These are phyloP conservation scores for Zeuzera pyrina DNA, from an alignment of 2,888 invertebrate genomes.

Conservation along the genomic window DNA sequence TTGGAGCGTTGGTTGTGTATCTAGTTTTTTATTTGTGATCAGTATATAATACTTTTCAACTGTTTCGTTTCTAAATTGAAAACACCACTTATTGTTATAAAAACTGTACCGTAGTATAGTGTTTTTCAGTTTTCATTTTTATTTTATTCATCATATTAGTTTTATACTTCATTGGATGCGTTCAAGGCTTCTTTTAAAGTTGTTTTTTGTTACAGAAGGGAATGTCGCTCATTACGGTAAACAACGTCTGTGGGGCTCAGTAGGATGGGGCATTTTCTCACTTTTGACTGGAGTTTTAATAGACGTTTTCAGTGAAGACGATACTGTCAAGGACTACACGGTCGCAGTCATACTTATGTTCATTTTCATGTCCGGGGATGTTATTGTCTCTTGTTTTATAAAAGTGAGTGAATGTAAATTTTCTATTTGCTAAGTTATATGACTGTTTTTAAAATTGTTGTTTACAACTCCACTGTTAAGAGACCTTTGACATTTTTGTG, in stretches of 20 bases:
- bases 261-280: constrained; percentile 89
- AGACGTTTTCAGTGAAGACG: constrained; percentile 80
- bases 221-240: constrained; percentile 85
- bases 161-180: constrained; percentile 8
- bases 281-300: constrained; percentile 84
- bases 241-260: constrained; percentile 90
- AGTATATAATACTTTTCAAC: no score
- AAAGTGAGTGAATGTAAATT: constrained; percentile 59
- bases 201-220: constrained; percentile 73
- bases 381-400: constrained; percentile 76
- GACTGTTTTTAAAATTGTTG: constrained; percentile 5
- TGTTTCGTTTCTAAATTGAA: no score
- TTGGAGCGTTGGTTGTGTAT: no score
- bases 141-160: constrained; percentile 1
- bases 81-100: no score
- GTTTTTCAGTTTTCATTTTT: neutral
- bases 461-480: no score
- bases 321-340: constrained; percentile 80
- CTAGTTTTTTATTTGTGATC: no score
- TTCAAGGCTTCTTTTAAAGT: no score
- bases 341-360: constrained; percentile 86
- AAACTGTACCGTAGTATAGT: no score
- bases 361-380: constrained; percentile 76
- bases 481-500: no score
- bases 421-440: no score